A percentile compares a stretch with the other conserved stretches of the same genome.
phyloP scores from a whole-genome alignment of 2,113 vertebrate species.

The Chroicocephalus ridibundus region DNA sequence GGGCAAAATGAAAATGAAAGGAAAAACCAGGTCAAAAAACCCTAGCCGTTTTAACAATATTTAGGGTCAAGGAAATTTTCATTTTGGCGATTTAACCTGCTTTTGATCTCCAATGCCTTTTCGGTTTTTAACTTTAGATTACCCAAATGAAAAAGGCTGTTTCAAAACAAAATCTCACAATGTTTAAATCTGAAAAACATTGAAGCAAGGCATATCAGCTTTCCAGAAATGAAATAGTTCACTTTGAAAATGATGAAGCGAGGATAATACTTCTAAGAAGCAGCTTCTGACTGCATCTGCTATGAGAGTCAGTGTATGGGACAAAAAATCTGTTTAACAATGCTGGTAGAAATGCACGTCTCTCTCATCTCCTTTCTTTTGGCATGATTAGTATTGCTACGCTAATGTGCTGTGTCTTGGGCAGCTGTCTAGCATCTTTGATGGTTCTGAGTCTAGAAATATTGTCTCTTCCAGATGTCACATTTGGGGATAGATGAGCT shows the following conservation, averaged over 20 bases:
- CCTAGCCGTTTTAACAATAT: background rate
- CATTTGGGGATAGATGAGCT: background rate
- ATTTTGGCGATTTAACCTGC: background rate
- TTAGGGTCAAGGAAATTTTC: background rate
- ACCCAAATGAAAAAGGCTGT: background rate
- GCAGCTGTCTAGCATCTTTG: conserved; percentile 28
- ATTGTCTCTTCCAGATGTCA: conserved; percentile 6
- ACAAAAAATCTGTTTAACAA: conserved; percentile 14
- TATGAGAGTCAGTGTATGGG: background rate
- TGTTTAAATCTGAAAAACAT: background rate
- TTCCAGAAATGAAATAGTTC: background rate
- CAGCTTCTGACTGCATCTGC: background rate
- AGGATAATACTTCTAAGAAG: background rate
- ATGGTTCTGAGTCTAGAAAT: background rate
- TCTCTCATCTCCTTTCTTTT: conserved; percentile 1
- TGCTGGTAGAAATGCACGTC: background rate
- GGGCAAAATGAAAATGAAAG: background rate
- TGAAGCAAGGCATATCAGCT: background rate
- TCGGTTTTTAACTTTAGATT: background rate
- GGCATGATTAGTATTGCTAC: background rate
- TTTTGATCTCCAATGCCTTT: background rate
- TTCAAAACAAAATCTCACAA: background rate
- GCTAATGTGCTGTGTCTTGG: conserved; percentile 5
- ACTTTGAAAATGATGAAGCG: background rate
- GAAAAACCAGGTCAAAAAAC: background rate